Percentiles rank a stretch among this genome's conserved stretches.
phyloP scores from a whole-genome alignment of 2,888 invertebrate genomes.

The Stenotaenia linearis region DNA sequence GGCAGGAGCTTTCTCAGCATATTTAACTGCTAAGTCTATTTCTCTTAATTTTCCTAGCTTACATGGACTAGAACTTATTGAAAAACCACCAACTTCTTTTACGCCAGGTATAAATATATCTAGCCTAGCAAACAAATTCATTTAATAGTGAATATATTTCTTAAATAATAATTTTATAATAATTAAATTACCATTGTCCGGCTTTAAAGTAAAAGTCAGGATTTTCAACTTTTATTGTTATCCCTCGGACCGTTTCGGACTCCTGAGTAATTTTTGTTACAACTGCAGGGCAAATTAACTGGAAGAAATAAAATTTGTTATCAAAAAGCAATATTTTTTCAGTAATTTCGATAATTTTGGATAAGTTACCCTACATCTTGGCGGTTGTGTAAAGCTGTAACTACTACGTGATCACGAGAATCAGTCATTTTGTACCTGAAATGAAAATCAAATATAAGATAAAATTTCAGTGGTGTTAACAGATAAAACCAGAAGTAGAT shows the following conservation, averaged over 20 bases:
- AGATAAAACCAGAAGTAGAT: too few relatives aligned
- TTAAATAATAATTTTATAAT: not conserved
- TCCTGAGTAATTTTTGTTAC: not conserved
- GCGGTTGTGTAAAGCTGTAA: not conserved
- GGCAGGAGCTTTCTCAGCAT: not conserved
- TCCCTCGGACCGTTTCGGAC: not conserved
- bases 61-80: not conserved
- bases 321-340: not conserved
- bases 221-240: not conserved
- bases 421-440: not conserved
- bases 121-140: not conserved
- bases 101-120: slow-evolving; percentile 10
- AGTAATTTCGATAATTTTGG: not conserved
- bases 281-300: slow-evolving; percentile 4
- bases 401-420: not conserved
- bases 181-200: not conserved
- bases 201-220: slow-evolving; percentile 1
- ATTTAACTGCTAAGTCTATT: slow-evolving; percentile 3
- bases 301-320: too few relatives aligned
- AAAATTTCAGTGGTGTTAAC: too few relatives aligned
- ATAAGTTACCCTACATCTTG: not conserved
- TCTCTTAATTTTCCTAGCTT: not conserved
- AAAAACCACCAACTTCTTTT: slow-evolving; percentile 16
- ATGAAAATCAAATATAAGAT: not conserved
- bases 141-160: not conserved